Percentiles rank a stretch among this genome's conserved stretches.
Evolutionary conservation across 2,888 invertebrate genomes (phyloP).

Genomic region (Dolichomitus sp.): DNA sequence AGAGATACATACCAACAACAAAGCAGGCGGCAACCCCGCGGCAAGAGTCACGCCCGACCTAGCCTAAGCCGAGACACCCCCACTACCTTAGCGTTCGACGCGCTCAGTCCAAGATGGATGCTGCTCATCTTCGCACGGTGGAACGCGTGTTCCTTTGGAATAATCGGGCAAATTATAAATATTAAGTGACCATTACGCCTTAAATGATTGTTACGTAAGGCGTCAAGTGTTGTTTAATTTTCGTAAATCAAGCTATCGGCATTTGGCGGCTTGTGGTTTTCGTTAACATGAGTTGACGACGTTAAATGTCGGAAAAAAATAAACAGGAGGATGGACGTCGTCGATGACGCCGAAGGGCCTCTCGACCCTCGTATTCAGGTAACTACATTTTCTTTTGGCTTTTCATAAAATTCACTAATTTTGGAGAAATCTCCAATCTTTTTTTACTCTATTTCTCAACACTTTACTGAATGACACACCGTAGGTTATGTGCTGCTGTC

Average conservation of each 20-base stretch:
- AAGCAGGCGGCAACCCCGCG: constrained; percentile 14
- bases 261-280: neutral
- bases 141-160: constrained; percentile 43
- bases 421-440: constrained; percentile 1
- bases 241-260: neutral
- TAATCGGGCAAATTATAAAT: constrained; percentile 31
- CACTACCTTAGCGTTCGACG: constrained; percentile 23
- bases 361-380: constrained; percentile 88
- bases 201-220: constrained; percentile 8
- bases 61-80: constrained; percentile 58
- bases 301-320: constrained; percentile 79
- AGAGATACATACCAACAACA: neutral
- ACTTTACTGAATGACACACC: neutral
- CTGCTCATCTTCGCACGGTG: constrained; percentile 70
- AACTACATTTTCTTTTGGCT: constrained; percentile 66
- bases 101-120: constrained; percentile 75
- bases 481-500: constrained; percentile 71
- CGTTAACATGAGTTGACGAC: constrained; percentile 71
- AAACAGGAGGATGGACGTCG: constrained; percentile 81
- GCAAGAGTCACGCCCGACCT: constrained; percentile 65
- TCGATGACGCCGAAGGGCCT: constrained; percentile 85
- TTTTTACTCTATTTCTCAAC: neutral
- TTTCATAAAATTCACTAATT: neutral
- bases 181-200: neutral
- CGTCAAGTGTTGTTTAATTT: constrained; percentile 17